These are phyloP conservation scores for Hirtodrosophila cameraria DNA, from an alignment of 2,888 invertebrate genomes.

Conservation along the genomic window DNA sequence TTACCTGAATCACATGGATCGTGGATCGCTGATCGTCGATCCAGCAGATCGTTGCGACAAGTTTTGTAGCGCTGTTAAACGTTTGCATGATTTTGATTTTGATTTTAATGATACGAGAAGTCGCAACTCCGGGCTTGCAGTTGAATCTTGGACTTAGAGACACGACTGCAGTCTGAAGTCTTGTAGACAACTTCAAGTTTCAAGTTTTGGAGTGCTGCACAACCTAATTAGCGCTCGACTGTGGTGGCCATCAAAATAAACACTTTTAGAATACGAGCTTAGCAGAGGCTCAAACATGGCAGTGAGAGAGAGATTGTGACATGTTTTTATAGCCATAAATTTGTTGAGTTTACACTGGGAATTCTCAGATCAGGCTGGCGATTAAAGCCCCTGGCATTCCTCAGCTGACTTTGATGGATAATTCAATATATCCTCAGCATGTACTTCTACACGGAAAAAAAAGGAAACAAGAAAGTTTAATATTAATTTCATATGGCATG, in stretches of 20 bases:
- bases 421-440: conserved; percentile 31
- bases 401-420: conserved; percentile 46
- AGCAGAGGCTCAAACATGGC: conserved; percentile 15
- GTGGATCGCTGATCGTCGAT: not conserved
- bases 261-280: conserved; percentile 75
- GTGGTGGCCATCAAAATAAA: conserved; percentile 80
- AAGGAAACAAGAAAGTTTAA: too few relatives aligned
- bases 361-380: conserved; percentile 51
- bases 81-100: conserved; percentile 77
- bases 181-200: too few relatives aligned
- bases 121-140: conserved; percentile 11
- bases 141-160: conserved; percentile 11
- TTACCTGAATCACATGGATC: too few relatives aligned
- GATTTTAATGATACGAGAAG: conserved; percentile 64
- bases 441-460: too few relatives aligned
- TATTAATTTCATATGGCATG: too few relatives aligned
- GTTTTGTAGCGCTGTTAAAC: conserved; percentile 77
- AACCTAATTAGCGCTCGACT: conserved; percentile 72
- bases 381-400: conserved; percentile 27
- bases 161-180: not conserved
- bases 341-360: conserved; percentile 68
- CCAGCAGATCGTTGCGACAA: conserved; percentile 60
- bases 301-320: conserved; percentile 54
- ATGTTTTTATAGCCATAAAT: conserved; percentile 68
- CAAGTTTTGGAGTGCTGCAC: conserved; percentile 51